Conservation (phyloP, 2,888 invertebrate genomes). For the Zygothrica quintamaculata region DNA sequence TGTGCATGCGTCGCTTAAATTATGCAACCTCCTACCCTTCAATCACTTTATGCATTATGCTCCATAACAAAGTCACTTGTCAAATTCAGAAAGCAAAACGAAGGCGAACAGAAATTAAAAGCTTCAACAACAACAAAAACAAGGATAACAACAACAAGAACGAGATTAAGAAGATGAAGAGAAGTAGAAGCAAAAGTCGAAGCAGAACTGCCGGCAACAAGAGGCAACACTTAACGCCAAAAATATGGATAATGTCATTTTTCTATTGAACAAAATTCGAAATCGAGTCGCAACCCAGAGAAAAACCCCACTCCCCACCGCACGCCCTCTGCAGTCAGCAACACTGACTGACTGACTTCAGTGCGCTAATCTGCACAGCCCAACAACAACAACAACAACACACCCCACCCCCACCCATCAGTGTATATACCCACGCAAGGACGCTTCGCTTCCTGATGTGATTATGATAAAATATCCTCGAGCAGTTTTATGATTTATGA, state of each 20-base stretch:
- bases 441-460: conserved; percentile 74
- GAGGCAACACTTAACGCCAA: conserved; percentile 70
- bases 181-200: no score
- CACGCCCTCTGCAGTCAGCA: background rate
- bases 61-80: conserved; percentile 65
- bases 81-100: conserved; percentile 61
- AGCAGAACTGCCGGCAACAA: conserved; percentile 34
- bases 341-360: no score
- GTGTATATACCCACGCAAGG: conserved; percentile 19
- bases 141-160: no score
- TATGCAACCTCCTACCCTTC: conserved; percentile 32
- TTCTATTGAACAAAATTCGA: conserved; percentile 66
- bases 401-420: no score
- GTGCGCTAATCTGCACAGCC: no score
- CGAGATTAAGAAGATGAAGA: no score
- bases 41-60: conserved; percentile 3
- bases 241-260: conserved; percentile 80
- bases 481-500: conserved; percentile 80
- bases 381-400: no score
- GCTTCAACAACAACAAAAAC: conserved; percentile 41
- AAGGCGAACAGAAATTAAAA: conserved; percentile 69
- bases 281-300: conserved; percentile 31
- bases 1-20: conserved; percentile 38
- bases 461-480: conserved; percentile 80
- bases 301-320: background rate